These are phyloP conservation scores for Melieria crassipennis DNA, from an alignment of 2,888 invertebrate genomes.

Conservation along the genomic window DNA sequence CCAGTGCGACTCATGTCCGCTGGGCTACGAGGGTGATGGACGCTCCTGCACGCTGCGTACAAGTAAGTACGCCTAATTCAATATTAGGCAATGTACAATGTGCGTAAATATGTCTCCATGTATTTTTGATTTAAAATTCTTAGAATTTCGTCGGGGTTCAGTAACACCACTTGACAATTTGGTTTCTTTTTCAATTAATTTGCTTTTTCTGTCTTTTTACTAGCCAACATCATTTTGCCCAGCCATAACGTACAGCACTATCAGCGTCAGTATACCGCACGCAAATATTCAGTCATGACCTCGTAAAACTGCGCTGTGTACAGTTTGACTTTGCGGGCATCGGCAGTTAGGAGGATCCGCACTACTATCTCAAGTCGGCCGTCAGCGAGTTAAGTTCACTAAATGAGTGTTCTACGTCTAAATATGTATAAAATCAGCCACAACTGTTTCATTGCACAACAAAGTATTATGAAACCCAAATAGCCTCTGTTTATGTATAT, in stretches of 20 bases:
- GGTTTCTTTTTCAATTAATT: conserved; percentile 6
- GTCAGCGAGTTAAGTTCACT: not conserved
- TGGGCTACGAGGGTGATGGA: conserved; percentile 80
- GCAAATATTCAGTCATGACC: conserved; percentile 32
- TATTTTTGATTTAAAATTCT: too few species aligned
- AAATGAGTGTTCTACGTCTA: not conserved
- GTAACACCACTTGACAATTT: not conserved
- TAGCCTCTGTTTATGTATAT: not conserved
- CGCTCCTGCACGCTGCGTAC: conserved; percentile 71
- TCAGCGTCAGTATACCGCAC: conserved; percentile 32
- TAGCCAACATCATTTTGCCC: conserved; percentile 62
- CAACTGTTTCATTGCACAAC: conserved; percentile 7
- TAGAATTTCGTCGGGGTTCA: too few species aligned
- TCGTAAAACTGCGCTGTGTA: not conserved
- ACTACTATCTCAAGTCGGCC: not conserved
- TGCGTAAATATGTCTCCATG: too few species aligned
- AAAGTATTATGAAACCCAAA: conserved; percentile 29
- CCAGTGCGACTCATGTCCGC: conserved; percentile 79
- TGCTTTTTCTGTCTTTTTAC: conserved; percentile 1
- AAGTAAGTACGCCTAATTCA: not conserved
- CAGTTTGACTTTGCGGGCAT: not conserved
- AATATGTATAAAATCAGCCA: not conserved
- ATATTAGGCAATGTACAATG: not conserved
- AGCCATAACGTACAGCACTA: conserved; percentile 63
- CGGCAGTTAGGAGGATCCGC: not conserved